Percentiles rank a stretch among this genome's conserved stretches.
Evolutionary conservation across 2,113 vertebrate species (phyloP).

Genomic region (Alethe diademata): DNA sequence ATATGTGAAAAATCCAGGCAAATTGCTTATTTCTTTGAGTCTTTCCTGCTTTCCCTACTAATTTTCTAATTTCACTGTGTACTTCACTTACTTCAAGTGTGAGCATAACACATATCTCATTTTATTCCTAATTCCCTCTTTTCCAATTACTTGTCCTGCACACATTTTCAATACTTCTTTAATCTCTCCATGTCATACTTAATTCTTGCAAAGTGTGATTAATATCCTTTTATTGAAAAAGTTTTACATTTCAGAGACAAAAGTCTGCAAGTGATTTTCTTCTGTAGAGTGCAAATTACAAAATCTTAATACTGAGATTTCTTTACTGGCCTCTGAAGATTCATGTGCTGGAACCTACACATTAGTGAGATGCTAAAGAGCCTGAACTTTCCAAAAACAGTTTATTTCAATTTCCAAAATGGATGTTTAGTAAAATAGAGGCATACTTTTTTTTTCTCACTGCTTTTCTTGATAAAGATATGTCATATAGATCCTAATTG

Average conservation of each 20-base stretch:
- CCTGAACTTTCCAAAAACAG: rapidly evolving
- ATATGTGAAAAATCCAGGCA: not conserved
- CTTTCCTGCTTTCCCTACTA: not conserved
- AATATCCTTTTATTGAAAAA: not conserved
- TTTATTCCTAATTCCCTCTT: not conserved
- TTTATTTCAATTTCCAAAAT: not conserved
- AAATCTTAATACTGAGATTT: not conserved
- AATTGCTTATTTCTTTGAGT: not conserved
- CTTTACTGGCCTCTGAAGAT: too few species aligned
- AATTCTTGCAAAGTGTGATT: not conserved
- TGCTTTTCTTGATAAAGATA: not conserved
- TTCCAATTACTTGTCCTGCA: not conserved
- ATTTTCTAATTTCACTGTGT: not conserved
- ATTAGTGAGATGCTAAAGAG: not conserved
- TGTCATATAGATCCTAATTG: not conserved
- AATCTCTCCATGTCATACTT: not conserved
- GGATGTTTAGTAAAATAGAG: not conserved
- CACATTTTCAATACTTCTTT: not conserved
- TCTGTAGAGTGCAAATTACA: not conserved
- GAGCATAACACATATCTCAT: not conserved
- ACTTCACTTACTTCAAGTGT: not conserved
- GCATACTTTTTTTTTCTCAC: not conserved
- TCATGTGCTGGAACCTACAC: rapidly evolving
- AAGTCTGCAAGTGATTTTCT: not conserved
- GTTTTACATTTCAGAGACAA: not conserved